phyloP scores from a whole-genome alignment of 2,888 invertebrate species.

The Cryptus viduatorius region DNA sequence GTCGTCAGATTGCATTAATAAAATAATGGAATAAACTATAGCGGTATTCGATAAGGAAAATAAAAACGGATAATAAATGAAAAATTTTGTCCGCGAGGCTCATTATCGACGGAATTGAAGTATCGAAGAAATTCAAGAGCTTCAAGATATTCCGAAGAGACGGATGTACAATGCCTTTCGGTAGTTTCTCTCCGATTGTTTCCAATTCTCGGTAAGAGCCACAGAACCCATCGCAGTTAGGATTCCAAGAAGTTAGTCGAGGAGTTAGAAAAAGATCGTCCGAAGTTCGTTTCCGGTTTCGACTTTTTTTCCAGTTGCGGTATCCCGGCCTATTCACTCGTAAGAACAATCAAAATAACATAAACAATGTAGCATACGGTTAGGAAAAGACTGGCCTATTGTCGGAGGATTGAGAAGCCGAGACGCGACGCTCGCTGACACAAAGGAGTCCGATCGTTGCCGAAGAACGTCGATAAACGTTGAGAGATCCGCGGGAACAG shows the following conservation, averaged over 20 bases:
- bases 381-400: slow-evolving; percentile 31
- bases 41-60: too few relatives aligned
- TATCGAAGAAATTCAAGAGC: background rate
- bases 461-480: slow-evolving; percentile 2
- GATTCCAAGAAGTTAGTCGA: slow-evolving; percentile 2
- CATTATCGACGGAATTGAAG: background rate
- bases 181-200: background rate
- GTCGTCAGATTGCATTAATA: too few relatives aligned
- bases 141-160: background rate
- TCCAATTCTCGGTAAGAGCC: background rate
- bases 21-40: too few relatives aligned
- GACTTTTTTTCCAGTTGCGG: slow-evolving; percentile 37
- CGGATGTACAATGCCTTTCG: background rate
- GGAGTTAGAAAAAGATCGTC: slow-evolving; percentile 15
- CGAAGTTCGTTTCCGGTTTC: slow-evolving; percentile 25
- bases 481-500: background rate
- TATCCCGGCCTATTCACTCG: slow-evolving; percentile 49
- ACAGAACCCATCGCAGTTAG: background rate
- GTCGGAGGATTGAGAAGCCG: slow-evolving; percentile 23
- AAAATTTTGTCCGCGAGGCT: background rate
- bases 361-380: slow-evolving; percentile 66
- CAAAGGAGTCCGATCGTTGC: slow-evolving; percentile 22
- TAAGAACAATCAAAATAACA: slow-evolving; percentile 71
- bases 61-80: background rate
- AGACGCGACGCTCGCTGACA: slow-evolving; percentile 16